Conservation (phyloP, 2,113 vertebrate genomes). For the Dascyllus trimaculatus region DNA sequence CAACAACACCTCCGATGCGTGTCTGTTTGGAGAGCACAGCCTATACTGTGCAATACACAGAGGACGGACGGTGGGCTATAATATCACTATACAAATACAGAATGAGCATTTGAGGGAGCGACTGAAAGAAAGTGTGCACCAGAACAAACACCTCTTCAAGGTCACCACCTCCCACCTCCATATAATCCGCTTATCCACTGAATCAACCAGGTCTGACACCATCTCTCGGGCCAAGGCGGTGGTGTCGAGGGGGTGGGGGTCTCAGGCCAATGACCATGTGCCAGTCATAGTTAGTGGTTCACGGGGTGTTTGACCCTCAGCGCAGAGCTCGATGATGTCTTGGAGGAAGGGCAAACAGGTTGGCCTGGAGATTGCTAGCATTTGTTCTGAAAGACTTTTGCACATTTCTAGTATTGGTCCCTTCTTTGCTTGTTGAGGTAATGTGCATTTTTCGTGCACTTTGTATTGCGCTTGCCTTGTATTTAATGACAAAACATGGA, state of each 20-base stretch:
- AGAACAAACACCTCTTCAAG: slow-evolving; percentile 42
- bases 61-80: background rate
- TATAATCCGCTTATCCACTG: slow-evolving; percentile 21
- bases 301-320: background rate
- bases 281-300: slow-evolving; percentile 14
- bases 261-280: slow-evolving; percentile 8
- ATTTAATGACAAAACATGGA: too few relatives aligned
- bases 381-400: too few relatives aligned
- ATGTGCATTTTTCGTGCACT: too few relatives aligned
- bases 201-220: slow-evolving; percentile 22
- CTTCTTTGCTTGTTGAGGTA: background rate
- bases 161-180: background rate
- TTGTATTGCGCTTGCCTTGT: too few relatives aligned
- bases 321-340: slow-evolving; percentile 5
- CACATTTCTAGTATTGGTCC: too few relatives aligned
- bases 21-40: background rate
- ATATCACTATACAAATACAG: slow-evolving; percentile 13
- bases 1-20: background rate
- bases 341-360: background rate
- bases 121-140: background rate
- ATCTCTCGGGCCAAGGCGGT: slow-evolving; percentile 11
- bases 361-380: background rate
- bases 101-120: background rate
- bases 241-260: background rate
- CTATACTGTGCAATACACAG: background rate